These are phyloP conservation scores for Gorsachius goisagi DNA, from an alignment of 2,113 vertebrate species.

Conservation along the genomic window DNA sequence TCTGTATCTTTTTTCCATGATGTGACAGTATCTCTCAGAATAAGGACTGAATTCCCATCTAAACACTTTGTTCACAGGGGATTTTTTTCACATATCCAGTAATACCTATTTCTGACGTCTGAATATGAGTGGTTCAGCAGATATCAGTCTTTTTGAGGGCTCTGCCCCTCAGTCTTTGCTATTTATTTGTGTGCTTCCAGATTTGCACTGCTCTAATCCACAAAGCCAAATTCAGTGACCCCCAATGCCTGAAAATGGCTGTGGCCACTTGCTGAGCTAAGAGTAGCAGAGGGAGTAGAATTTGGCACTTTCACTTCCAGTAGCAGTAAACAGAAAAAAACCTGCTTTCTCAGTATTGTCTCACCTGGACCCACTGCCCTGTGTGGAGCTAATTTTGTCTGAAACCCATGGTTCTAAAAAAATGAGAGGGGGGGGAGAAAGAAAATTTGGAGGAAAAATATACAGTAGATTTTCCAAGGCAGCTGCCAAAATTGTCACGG, in stretches of 20 bases:
- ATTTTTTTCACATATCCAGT: not conserved
- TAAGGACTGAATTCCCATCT: not conserved
- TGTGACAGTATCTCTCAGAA: not conserved
- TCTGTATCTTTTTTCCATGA: not conserved
- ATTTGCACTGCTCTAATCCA: not conserved
- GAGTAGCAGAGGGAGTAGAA: not conserved
- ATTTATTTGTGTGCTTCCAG: not conserved
- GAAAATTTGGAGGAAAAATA: not conserved
- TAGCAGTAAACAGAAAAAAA: not conserved
- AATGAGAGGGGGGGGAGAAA: accelerated
- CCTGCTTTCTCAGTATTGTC: not conserved
- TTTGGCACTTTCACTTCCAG: not conserved
- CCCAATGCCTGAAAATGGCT: not conserved
- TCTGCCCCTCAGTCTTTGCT: not conserved
- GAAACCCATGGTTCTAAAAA: not conserved
- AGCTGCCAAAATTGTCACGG: not conserved
- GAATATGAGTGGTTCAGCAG: not conserved
- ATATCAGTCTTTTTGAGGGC: not conserved
- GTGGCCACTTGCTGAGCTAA: not conserved
- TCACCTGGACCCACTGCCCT: not conserved
- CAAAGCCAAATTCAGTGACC: not conserved
- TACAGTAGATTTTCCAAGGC: not conserved
- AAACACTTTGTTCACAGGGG: not conserved
- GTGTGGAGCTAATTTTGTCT: not conserved
- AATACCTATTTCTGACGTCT: not conserved